Base-by-base conservation (phyloP, 2,797 vertebrate genomes). In the Alcedo atthis region DNA sequence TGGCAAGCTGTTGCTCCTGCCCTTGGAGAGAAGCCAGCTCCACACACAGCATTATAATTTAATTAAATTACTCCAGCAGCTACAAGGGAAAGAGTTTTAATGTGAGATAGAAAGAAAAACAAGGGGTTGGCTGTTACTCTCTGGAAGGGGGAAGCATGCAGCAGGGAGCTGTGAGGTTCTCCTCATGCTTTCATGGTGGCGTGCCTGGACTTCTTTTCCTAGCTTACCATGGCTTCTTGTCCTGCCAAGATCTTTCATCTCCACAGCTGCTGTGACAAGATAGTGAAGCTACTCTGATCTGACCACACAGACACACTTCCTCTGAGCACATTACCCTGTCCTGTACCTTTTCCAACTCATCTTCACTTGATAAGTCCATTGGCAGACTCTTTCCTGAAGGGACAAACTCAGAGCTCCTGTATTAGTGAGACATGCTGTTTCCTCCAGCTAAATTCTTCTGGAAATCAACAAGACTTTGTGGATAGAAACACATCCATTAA, bases 1-100 rank as follows among this genome's bases (percentile, higher is more conserved):
- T 75, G 83, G 64, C 83, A 82, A 92, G 90, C 86, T 90, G 92
- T 15, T 91, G 67, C 93, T 96, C 28, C 89, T 92, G 94, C 86
- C 92, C 79, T 87, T 94, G 94, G 93, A 88, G 58, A 57, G n/a
- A 8, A 90, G 86, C 94, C 91, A 95, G 81, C 70, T 43, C 42
- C n/a, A n/a, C n/a, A n/a, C 3, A 0, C 45, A 77, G 86, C 87
- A 83, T 57, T 71, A 75, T 46, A 8, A 11, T 71, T 84, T 87
- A 93, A 93, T 93, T 93, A 85, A 92, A 92, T 90, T n/a, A 11
- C 68, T 58, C 53, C 63, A 53, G 85, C 76, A 68, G 90, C 88
- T 95, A 86, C 63, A 26, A 55, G 63, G 61, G 24, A 18, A 89
- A 33, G 73, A 76, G 63, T 40, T 77, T 59, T 14, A 37, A 43